Base-by-base conservation (phyloP, 2,888 invertebrate species). In the Conus canariensis region DNA sequence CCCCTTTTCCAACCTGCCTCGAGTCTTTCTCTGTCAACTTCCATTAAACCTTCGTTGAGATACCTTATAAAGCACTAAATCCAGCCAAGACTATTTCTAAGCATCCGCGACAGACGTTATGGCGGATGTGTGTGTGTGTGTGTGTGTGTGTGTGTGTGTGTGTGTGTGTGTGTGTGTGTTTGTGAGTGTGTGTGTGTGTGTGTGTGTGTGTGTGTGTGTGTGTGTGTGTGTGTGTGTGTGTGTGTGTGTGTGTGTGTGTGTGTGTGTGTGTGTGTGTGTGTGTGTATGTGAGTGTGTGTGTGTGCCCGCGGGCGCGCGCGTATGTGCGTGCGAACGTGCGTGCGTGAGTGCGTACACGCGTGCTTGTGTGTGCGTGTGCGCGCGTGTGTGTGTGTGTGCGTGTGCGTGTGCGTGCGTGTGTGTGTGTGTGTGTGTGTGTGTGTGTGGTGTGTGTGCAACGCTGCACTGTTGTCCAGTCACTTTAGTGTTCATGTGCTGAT, bases 71-170 rank as follows among this genome's bases (percentile, higher is more conserved):
- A 45, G 45, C 3, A 45, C 4, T 4, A 45, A 45, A 45, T 45
- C 45, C 45, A 45, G 45, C 45, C 2, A 45, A 45, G 45, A 45
- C 45, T 45, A 45, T 45, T 45, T 1, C 3, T 3, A 45, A 45
- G 45, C 45, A 45, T 45, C 45, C 45, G 4, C 45, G 2, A 3
- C 45, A 70, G 16, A 70, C 70, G 22, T 16, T 70, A 8, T 74
- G 74, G 10, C n/a, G 6, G 14, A 45, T 80, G 83, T 83, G 83
- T 83, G 83, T 83, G 83, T 83, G 83, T 83, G 83, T 83, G 83
- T 83, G 83, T 83, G 83, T 83, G 83, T 83, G 58, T 22, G 83
- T 83, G 58, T 58, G 83, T 83, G 58, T 58, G 83, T 83, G 22
- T 58, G 83, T 58, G 83, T 58, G 83, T 58, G 58, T 58, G 83